Percentiles rank a stretch among this genome's conserved stretches.
phyloP scores from a whole-genome alignment of 2,797 vertebrate genomes.

The Argyrosomus regius region DNA sequence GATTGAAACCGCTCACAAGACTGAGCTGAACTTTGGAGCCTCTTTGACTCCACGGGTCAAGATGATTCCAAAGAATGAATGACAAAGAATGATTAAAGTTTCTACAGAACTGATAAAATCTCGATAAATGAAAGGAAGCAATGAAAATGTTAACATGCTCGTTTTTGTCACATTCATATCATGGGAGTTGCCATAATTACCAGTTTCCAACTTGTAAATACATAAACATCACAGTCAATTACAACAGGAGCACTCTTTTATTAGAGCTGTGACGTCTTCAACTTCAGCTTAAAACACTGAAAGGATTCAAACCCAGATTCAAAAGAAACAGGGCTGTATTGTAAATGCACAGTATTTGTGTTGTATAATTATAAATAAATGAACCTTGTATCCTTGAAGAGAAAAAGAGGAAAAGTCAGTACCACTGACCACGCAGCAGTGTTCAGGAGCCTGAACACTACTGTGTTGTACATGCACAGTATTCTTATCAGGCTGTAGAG shows the following conservation, averaged over 20 bases:
- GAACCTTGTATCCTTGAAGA: too few relatives aligned
- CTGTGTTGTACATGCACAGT: too few relatives aligned
- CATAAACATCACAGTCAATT: not conserved
- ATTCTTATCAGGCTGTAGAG: too few relatives aligned
- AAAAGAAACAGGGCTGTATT: not conserved
- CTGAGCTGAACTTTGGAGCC: not conserved
- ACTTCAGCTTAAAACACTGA: not conserved
- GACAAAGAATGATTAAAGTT: too few relatives aligned
- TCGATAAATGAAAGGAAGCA: not conserved
- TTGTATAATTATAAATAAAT: too few relatives aligned
- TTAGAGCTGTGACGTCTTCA: not conserved
- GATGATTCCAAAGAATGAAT: too few relatives aligned
- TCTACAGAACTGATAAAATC: not conserved
- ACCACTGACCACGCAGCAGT: too few relatives aligned
- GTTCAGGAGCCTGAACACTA: too few relatives aligned
- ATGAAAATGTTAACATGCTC: too few relatives aligned
- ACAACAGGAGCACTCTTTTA: too few relatives aligned
- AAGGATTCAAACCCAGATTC: not conserved
- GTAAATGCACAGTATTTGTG: not conserved
- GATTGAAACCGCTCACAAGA: not conserved
- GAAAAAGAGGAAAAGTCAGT: too few relatives aligned
- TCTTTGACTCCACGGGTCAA: not conserved
- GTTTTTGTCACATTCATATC: too few relatives aligned
- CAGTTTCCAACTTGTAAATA: not conserved
- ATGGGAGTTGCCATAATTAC: not conserved